phyloP scores from a whole-genome alignment of 2,797 vertebrate species.

The Vespertilio murinus region DNA sequence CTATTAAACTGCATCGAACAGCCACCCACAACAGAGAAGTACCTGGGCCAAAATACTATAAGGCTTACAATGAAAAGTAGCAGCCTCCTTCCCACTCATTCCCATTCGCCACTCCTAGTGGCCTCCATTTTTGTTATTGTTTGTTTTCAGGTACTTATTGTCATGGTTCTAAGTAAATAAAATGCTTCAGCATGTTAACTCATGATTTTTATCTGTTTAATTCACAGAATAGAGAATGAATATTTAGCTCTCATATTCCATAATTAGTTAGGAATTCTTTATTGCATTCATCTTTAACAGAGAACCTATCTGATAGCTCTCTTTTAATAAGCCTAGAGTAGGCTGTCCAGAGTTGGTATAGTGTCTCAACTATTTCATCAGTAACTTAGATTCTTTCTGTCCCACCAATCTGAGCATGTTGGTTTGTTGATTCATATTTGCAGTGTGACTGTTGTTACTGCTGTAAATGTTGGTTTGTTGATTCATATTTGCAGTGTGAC shows the following conservation, averaged over 20 bases:
- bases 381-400: neutral
- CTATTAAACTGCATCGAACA: neutral
- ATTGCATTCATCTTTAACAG: neutral
- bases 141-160: neutral
- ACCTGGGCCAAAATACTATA: neutral
- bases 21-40: neutral
- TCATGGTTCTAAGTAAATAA: constrained; percentile 26
- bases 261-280: neutral
- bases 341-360: neutral
- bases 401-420: neutral
- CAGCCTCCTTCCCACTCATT: neutral
- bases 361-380: neutral
- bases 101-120: neutral
- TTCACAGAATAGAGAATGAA: neutral
- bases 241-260: neutral
- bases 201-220: neutral
- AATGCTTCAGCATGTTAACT: constrained; percentile 13
- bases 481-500: neutral
- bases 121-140: neutral
- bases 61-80: neutral
- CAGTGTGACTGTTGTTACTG: neutral
- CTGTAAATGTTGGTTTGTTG: neutral
- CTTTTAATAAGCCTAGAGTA: neutral
- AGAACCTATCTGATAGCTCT: neutral
- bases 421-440: neutral